Base-by-base conservation (phyloP, 23 tunicate species). In the Corella eumyota region DNA sequence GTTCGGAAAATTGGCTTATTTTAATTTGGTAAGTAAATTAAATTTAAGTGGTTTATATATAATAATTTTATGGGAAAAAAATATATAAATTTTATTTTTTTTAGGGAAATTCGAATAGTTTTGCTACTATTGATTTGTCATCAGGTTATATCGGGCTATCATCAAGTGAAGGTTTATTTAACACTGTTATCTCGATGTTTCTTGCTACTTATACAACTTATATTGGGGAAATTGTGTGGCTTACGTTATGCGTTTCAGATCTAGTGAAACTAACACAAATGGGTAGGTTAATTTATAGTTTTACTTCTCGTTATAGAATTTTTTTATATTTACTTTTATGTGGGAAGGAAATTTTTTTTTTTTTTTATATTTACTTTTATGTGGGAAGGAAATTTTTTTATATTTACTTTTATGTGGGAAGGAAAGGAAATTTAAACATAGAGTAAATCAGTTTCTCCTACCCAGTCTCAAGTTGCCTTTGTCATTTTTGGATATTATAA, bases 81-180 rank as follows among this genome's bases (percentile, higher is more conserved):
- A n/a, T n/a, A n/a, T n/a, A n/a, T n/a, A n/a, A n/a, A n/a, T n/a
- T n/a, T n/a, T n/a, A 40, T 40, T 9, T 9, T 15, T 40, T 15
- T 21, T 73, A 78, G 87, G 96, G 96, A 17, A 88, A 88, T 45
- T 88, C 96, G 7, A 88, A 88, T 67, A 75, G 96, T 30, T 56
- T 88, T n/a, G 87, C 88, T 22, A 72, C 81, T 20, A 71, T 88
- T 29, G 96, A 88, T 56, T 25, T 88, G 45, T 88, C 96, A 2
- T 72, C 96, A 34, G 96, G 75, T 30, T 88, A 72, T 58, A 52
- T 88, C 25, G 96, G 96, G n/a, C 31, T 88, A 25, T 78, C 96
- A 4, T 66, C 66, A n/a, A 40, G 72, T 26, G 59, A 62, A 2
- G 88, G 96, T 1, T 27, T 63, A 23, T 47, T 73, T 45, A 68